Percentiles rank a stretch among this genome's conserved stretches.
Evolutionary conservation across 30 jellyfish, hydroid and myxozoan genomes (phyloP).

Genomic region (Clytia hemisphaerica): DNA sequence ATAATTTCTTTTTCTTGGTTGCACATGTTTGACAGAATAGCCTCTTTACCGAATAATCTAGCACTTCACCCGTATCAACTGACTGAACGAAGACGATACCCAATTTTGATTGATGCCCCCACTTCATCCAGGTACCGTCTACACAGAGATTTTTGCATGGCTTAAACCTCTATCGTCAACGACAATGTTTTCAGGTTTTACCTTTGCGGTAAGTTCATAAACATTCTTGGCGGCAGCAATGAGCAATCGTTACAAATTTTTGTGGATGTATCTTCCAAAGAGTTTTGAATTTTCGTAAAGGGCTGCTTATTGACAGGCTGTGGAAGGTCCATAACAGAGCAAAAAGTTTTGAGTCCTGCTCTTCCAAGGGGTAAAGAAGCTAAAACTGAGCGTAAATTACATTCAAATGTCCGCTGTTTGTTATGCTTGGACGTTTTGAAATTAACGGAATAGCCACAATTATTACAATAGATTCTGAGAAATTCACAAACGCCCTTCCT

Average conservation of each 20-base stretch:
- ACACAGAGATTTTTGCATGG: neutral
- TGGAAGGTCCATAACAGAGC: slow-evolving; percentile 28
- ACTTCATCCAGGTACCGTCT: neutral
- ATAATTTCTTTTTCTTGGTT: neutral
- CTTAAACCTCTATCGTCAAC: slow-evolving; percentile 5
- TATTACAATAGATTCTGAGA: no score
- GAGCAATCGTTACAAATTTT: neutral
- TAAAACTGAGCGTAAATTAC: no score
- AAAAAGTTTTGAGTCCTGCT: slow-evolving; percentile 9
- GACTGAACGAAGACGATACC: slow-evolving; percentile 21
- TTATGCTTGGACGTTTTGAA: no score
- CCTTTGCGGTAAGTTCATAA: neutral
- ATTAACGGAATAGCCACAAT: no score
- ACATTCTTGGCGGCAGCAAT: slow-evolving; percentile 15
- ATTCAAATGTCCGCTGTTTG: no score
- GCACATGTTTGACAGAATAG: slow-evolving; percentile 4
- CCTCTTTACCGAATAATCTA: slow-evolving; percentile 5
- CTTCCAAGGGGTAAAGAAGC: neutral
- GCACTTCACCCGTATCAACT: neutral
- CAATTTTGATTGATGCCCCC: slow-evolving; percentile 26
- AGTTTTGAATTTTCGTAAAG: neutral
- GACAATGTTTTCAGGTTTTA: neutral
- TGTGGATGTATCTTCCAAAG: neutral
- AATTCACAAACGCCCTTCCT: no score
- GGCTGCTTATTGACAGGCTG: slow-evolving; percentile 13